A percentile compares a stretch with the other conserved stretches of the same genome.
These are phyloP conservation scores for Aldabrachelys gigantea DNA, from an alignment of 2,113 vertebrate species.

Conservation along the genomic window DNA sequence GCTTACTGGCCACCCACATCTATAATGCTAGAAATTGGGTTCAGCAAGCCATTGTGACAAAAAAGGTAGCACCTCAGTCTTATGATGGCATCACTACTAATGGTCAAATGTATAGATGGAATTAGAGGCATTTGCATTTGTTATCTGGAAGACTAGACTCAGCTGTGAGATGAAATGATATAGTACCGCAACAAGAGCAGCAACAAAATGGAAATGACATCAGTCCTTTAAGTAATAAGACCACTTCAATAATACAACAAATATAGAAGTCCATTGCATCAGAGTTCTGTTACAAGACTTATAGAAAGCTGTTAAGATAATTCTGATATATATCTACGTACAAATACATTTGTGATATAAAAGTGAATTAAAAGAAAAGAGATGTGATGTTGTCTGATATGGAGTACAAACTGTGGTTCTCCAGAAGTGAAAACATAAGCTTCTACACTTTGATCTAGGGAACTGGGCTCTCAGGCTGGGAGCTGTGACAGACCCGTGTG, in stretches of 20 bases:
- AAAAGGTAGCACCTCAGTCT: neutral
- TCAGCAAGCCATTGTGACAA: neutral
- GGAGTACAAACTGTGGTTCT: neutral
- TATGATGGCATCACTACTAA: neutral
- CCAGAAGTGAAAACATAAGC: neutral
- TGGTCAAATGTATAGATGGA: neutral
- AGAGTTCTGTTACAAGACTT: neutral
- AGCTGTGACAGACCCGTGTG: neutral
- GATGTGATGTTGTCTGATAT: neutral
- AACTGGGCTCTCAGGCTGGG: neutral
- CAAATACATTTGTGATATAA: neutral
- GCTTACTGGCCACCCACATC: too few relatives aligned
- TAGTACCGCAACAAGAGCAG: neutral
- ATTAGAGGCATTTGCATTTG: neutral
- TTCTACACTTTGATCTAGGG: neutral
- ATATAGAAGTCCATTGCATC: neutral
- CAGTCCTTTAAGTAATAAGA: neutral
- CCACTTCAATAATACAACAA: neutral
- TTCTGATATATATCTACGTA: neutral
- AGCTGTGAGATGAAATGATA: neutral
- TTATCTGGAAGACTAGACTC: neutral
- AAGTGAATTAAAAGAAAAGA: neutral
- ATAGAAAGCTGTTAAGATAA: neutral
- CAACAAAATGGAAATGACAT: neutral
- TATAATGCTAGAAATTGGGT: neutral